Base-by-base conservation (phyloP, 2,797 vertebrate species). In the Oreonectes daqikongensis region DNA sequence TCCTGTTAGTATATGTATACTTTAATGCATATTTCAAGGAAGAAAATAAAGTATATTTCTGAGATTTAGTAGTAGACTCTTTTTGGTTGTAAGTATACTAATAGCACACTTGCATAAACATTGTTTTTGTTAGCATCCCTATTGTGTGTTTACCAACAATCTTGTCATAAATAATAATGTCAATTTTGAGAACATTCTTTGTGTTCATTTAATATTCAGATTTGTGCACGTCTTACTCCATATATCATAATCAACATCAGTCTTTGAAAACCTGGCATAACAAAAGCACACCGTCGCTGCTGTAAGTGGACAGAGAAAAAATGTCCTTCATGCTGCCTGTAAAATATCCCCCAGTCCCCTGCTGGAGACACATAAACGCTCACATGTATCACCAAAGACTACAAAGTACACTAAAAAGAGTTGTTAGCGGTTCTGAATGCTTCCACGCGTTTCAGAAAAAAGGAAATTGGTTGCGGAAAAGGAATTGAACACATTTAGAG, bases 401-500 rank as follows among this genome's bases (percentile, higher is more conserved):
- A 26, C 14, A 35, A 60, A 32, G 15, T 18, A 10, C 32, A 18
- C 20, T 72, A n/a, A 35, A 72, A 61, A 61, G n/a, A 61, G 42
- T 12, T 32, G 20, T 57, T 38, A 26, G 59, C 72, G 48, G 40
- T 55, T 67, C 53, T 24, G 35, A 46, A 53, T 5, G 9, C 40
- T 6, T 48, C 57, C 53, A 38, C 30, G 35, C 55, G 9, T 60
- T 69, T 40, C 66, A 50, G 53, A 69, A 52, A 63, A n/a, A 77
- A 42, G 12, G 59, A 77, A 77, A 69, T 69, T 69, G 75, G 42
- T 69, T 77, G 53, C 24, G 74, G 22, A 69, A 60, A 53, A 28
- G 66, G 66, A 66, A 60, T 77, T 50, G 68, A 77, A 69, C 66
- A 61, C 55, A 76, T 60, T 69, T 60, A 40, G 55, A 76, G 48